Evolutionary conservation across 1,140 invertebrate species (phyloP), one percentile per base, ranked within the genome.

Genomic region (Tribolium madens): DNA sequence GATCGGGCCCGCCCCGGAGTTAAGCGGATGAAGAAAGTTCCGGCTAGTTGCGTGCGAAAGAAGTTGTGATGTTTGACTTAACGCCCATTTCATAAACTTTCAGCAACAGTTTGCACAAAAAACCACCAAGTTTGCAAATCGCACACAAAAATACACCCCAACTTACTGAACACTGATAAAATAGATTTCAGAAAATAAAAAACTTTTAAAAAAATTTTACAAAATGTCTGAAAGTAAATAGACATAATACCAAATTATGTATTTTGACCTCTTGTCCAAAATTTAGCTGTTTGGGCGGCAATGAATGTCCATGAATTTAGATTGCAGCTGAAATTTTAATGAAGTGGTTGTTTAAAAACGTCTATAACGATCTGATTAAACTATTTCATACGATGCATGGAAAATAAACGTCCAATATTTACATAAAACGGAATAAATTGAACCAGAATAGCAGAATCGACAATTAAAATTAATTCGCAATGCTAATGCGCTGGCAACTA

Each of bases 71-170:
- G 26, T 64, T 64, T 64, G 26, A 64, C 57, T 64, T 64, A 64
- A 64, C 14, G 26, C 57, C 57, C 57, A 64, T 31, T 64, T 64
- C 57, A 64, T 64, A 64, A 64, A 64, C 18, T 64, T 60, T 64
- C 57, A 64, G 57, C 57, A 64, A 64, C 57, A 64, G 57, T 64
- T 64, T 64, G 26, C 57, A 12, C 21, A 26, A 64, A 64, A 33
- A 33, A 52, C n/a, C 10, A 57, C 52, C 1, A 64, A 33, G n/a
- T 13, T 21, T 12, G 14, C 6, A 7, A 64, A 12, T 33, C n/a
- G n/a, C 12, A n/a, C n/a, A 26, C n/a, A n/a, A n/a, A n/a, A n/a
- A n/a, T n/a, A n/a, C n/a, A n/a, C n/a, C n/a, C n/a, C n/a, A n/a
- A n/a, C n/a, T n/a, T n/a, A n/a, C n/a, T n/a, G n/a, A n/a, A n/a